Evolutionary conservation across 2,888 invertebrate species (phyloP).

Genomic region (Helleia helle): DNA sequence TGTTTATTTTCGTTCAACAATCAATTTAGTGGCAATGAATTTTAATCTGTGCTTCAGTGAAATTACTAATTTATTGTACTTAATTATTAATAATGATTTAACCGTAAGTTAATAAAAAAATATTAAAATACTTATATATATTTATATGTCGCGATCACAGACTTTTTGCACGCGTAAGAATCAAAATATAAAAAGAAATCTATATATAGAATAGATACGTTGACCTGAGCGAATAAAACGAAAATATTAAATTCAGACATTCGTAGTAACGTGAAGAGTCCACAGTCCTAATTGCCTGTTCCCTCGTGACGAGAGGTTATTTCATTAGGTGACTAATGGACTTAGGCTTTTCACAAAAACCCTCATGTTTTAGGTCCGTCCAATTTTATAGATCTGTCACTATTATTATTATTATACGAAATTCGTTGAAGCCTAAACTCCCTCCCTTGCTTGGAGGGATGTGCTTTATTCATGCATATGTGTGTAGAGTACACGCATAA

Average conservation of each 20-base stretch:
- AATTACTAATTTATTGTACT: too few species aligned
- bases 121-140: background rate
- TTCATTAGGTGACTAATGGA: background rate
- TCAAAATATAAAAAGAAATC: slow-evolving; percentile 10
- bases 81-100: background rate
- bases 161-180: background rate
- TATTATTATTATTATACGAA: too few species aligned
- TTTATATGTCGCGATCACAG: background rate
- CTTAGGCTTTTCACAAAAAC: background rate
- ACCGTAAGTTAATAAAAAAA: background rate
- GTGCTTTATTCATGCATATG: too few species aligned
- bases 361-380: too few species aligned
- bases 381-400: too few species aligned
- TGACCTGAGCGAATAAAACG: slow-evolving; percentile 45
- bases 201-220: slow-evolving; percentile 34
- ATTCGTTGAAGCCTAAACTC: too few species aligned
- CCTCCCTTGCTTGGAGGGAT: too few species aligned
- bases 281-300: slow-evolving; percentile 23
- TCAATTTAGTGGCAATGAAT: background rate
- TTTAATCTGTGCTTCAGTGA: background rate
- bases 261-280: slow-evolving; percentile 42
- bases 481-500: too few species aligned
- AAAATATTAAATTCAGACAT: slow-evolving; percentile 45
- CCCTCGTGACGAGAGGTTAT: slow-evolving; percentile 10
- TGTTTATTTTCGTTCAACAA: background rate